phyloP scores from a whole-genome alignment of 2,113 vertebrate genomes.

The Malaclemys terrapin region DNA sequence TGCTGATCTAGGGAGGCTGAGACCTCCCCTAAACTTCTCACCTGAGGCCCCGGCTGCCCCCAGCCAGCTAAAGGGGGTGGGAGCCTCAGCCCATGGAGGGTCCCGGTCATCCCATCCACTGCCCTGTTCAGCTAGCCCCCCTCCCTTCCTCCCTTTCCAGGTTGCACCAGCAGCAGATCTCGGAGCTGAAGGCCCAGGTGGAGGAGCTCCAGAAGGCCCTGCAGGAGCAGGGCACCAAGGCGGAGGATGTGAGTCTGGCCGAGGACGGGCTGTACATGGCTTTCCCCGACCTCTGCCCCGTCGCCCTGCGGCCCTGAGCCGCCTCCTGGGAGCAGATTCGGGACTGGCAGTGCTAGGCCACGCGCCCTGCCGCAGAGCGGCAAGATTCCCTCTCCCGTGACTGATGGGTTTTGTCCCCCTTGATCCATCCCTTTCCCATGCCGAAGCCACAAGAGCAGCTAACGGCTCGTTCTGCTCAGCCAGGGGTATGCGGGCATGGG shows the following conservation, averaged over 20 bases:
- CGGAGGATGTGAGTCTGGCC: conserved; percentile 87
- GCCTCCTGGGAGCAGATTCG: not conserved
- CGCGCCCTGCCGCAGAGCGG: too few relatives aligned
- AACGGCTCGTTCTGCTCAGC: not conserved
- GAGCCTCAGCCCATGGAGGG: not conserved
- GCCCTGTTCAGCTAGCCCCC: too few relatives aligned
- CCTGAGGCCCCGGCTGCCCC: not conserved
- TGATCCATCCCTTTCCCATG: too few relatives aligned
- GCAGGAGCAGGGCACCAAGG: conserved; percentile 87
- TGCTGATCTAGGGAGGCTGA: not conserved
- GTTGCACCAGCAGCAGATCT: conserved; percentile 84
- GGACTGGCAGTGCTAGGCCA: too few relatives aligned
- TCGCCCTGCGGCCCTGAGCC: not conserved
- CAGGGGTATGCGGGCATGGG: not conserved
- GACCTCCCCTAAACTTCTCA: not conserved
- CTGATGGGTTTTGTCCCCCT: too few relatives aligned
- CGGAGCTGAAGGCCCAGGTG: conserved; percentile 85
- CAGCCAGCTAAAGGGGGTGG: not conserved
- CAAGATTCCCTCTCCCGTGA: not conserved
- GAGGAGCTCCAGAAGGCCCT: conserved; percentile 88
- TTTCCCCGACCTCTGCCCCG: not conserved
- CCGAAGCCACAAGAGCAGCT: not conserved
- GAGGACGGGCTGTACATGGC: not conserved
- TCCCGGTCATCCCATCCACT: not conserved
- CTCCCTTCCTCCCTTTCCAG: not conserved